Percentiles rank a stretch among this genome's conserved stretches.
Conservation (phyloP, 2,888 invertebrate species). For the Pedicia rivosa region DNA sequence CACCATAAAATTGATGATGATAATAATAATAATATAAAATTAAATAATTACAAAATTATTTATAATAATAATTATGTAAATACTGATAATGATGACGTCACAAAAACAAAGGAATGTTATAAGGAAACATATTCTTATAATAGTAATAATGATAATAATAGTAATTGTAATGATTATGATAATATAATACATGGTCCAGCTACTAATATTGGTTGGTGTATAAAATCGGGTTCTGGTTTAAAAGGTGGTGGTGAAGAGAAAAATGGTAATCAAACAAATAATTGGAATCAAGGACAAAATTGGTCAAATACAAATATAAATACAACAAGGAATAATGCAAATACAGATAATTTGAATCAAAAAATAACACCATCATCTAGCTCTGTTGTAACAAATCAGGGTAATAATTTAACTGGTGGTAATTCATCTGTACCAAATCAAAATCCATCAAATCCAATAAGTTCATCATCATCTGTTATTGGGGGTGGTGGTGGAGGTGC, state of each 20-base stretch:
- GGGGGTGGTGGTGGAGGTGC: not conserved
- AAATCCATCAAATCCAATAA: constrained; percentile 3
- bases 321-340: constrained; percentile 1
- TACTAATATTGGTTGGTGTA: constrained; percentile 3
- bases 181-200: constrained; percentile 1
- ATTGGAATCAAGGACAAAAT: constrained; percentile 5
- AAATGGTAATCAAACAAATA: constrained; percentile 5
- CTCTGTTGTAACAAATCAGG: not conserved
- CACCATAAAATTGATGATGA: not conserved
- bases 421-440: not conserved
- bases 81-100: too few species aligned
- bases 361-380: too few species aligned
- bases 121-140: too few species aligned
- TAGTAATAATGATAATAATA: too few species aligned
- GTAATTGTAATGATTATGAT: not conserved
- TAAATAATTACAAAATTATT: too few species aligned
- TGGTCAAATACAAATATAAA: constrained; percentile 5
- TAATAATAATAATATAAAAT: not conserved
- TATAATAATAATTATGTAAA: too few species aligned
- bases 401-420: not conserved
- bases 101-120: too few species aligned
- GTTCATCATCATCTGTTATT: not conserved
- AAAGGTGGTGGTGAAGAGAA: constrained; percentile 4
- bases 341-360: constrained; percentile 1
- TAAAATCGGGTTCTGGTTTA: constrained; percentile 3